These are phyloP conservation scores for Acridotheres tristis DNA, from an alignment of 2,797 vertebrate genomes.

Conservation along the genomic window DNA sequence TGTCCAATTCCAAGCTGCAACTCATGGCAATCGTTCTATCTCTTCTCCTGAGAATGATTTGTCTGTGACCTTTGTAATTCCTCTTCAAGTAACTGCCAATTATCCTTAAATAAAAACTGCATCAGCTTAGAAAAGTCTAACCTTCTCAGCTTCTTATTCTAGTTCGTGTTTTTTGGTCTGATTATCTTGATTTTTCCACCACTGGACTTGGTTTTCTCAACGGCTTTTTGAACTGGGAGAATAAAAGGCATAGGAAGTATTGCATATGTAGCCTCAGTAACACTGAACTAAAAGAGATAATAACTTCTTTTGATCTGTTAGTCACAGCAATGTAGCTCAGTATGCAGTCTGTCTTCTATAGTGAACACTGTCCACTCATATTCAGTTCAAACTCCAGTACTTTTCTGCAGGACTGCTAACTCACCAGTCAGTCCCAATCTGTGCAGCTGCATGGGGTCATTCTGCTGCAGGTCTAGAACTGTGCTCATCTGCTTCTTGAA, in stretches of 20 bases:
- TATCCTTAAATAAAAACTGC: background rate
- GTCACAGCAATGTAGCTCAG: background rate
- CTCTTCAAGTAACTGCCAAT: background rate
- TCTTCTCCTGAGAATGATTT: background rate
- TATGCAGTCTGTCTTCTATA: background rate
- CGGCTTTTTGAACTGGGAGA: background rate
- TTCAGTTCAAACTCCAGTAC: background rate
- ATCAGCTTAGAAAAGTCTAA: background rate
- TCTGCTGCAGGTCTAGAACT: background rate
- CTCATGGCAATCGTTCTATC: accelerated
- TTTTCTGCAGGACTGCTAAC: background rate
- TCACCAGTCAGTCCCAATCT: background rate
- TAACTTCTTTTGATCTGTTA: background rate
- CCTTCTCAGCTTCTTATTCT: background rate
- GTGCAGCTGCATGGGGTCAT: background rate
- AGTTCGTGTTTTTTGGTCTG: background rate
- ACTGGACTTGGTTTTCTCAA: background rate
- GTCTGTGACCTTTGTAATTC: background rate
- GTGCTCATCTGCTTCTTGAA: background rate
- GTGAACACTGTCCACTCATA: background rate
- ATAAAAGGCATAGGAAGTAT: background rate
- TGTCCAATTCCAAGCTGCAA: background rate
- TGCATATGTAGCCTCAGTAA: background rate
- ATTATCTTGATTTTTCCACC: background rate
- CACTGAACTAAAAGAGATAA: background rate